phyloP scores from a whole-genome alignment of 2,888 invertebrate genomes.

The Plebejus melissa region DNA sequence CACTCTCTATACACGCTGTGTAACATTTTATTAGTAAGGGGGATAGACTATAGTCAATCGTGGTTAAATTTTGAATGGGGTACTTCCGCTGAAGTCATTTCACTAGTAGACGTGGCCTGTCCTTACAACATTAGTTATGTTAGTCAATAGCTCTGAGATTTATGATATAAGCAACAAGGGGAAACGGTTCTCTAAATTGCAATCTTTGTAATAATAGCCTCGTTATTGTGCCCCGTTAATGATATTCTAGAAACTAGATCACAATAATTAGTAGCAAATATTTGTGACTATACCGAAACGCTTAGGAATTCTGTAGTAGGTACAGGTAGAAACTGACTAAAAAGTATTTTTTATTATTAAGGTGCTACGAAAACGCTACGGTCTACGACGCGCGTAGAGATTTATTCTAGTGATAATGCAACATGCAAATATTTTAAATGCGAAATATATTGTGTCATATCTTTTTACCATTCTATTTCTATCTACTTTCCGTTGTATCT shows the following conservation, averaged over 20 bases:
- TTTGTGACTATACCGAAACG: background rate
- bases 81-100: background rate
- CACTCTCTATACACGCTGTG: no score
- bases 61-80: background rate
- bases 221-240: background rate
- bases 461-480: no score
- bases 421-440: no score
- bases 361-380: background rate
- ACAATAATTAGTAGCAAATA: background rate
- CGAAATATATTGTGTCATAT: no score
- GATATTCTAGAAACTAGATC: background rate
- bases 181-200: constrained; percentile 9
- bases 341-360: background rate
- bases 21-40: no score
- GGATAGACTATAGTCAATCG: background rate
- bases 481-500: no score
- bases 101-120: background rate
- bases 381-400: background rate
- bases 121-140: background rate
- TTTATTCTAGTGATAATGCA: no score
- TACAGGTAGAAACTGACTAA: no score
- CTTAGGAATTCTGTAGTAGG: background rate
- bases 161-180: constrained; percentile 10
- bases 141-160: background rate
- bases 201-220: background rate